Evolutionary conservation across 53 echinoderm and acorn worm species (phyloP).

Genomic region (Patiria pectinifera): DNA sequence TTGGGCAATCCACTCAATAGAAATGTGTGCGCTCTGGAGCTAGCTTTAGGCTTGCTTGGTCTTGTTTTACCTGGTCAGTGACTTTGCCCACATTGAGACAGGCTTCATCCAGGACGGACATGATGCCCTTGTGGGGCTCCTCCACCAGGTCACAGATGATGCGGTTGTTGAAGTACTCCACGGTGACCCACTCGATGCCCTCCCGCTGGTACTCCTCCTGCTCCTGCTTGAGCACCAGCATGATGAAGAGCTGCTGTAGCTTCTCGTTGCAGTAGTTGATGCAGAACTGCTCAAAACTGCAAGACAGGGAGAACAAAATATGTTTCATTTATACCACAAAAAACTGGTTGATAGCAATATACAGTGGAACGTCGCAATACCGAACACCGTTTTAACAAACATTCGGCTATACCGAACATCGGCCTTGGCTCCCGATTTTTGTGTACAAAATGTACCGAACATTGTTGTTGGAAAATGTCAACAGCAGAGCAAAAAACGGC

Average conservation of each 20-base stretch:
- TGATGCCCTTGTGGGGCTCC: conserved; percentile 92
- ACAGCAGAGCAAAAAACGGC: too few relatives aligned
- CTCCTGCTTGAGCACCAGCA: conserved; percentile 95
- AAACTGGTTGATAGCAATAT: too few relatives aligned
- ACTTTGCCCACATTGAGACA: conserved; percentile 97
- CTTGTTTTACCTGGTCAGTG: conserved; percentile 83
- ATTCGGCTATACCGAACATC: too few relatives aligned
- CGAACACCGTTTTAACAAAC: too few relatives aligned
- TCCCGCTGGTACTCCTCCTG: conserved; percentile 97
- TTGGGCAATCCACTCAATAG: too few relatives aligned
- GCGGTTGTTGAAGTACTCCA: conserved; percentile 97
- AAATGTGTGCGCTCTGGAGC: too few relatives aligned
- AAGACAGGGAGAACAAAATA: not conserved
- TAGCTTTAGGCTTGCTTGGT: too few relatives aligned
- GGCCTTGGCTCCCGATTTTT: too few relatives aligned
- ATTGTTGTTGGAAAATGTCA: too few relatives aligned
- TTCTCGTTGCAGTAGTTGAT: conserved; percentile 99
- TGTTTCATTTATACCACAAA: too few relatives aligned
- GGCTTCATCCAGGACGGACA: conserved; percentile 89
- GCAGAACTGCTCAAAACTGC: conserved; percentile 99
- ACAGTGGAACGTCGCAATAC: too few relatives aligned
- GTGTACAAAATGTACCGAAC: too few relatives aligned
- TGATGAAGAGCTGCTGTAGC: conserved; percentile 96
- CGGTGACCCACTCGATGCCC: conserved; percentile 91
- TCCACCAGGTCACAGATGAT: conserved; percentile 99